A percentile compares a stretch with the other conserved stretches of the same genome.
Conservation (phyloP, 1,140 invertebrate species). For the Ditylenchus dipsaci region DNA sequence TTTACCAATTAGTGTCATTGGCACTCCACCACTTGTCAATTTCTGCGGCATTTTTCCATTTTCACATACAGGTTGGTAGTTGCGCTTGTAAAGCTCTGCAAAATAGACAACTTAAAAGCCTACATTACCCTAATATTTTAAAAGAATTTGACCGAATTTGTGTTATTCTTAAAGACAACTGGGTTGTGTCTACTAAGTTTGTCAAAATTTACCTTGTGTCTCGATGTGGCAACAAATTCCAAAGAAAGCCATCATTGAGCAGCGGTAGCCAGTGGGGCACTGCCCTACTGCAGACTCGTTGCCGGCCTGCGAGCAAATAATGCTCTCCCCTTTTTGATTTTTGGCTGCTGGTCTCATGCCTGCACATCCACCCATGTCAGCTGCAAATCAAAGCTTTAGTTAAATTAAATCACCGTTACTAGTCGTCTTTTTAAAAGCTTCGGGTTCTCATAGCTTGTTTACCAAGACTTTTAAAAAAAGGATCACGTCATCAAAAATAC, state of each 20-base stretch:
- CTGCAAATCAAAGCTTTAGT: constrained; percentile 15
- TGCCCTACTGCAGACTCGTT: not conserved
- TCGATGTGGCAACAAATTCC: constrained; percentile 20
- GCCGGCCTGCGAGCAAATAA: constrained; percentile 16
- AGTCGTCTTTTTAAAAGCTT: too few species aligned
- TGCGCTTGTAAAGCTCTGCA: constrained; percentile 3
- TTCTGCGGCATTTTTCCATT: not conserved
- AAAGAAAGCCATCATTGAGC: constrained; percentile 28
- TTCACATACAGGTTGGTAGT: constrained; percentile 16
- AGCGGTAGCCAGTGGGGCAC: constrained; percentile 21
- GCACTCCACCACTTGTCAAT: not conserved
- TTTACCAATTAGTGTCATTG: constrained; percentile 19
- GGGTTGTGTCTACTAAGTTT: too few species aligned
- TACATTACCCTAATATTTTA: not conserved
- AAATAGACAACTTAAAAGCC: not conserved
- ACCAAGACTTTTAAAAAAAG: too few species aligned
- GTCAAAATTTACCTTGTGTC: constrained; percentile 19
- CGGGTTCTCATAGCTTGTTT: too few species aligned
- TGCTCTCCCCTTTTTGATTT: constrained; percentile 17
- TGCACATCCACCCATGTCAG: constrained; percentile 27
- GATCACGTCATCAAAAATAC: too few species aligned
- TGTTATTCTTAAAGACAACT: too few species aligned
- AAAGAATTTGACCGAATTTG: too few species aligned
- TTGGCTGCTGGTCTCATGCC: constrained; percentile 23
- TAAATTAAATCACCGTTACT: too few species aligned